Evolutionary conservation across 2,113 vertebrate genomes (phyloP).

Genomic region (Seriola dumerili): DNA sequence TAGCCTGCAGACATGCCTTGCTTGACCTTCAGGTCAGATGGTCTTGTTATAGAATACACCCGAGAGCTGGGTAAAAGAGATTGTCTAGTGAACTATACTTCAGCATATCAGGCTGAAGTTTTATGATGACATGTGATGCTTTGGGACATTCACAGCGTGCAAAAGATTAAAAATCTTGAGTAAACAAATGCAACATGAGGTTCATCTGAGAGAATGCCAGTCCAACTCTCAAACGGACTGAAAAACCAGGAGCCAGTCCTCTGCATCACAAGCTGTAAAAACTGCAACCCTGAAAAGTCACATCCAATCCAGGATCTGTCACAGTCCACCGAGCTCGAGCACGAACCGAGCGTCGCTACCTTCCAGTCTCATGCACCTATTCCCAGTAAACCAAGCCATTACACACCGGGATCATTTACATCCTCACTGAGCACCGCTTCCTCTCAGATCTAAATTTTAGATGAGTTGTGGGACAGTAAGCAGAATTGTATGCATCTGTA

Average conservation of each 20-base stretch:
- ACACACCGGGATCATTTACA: constrained; percentile 23
- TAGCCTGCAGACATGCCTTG: neutral
- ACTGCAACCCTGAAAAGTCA: constrained; percentile 21
- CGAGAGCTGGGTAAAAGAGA: constrained; percentile 7
- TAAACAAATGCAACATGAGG: neutral
- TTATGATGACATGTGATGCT: constrained; percentile 9
- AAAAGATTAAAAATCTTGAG: neutral
- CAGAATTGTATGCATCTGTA: constrained; percentile 9
- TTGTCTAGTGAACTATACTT: constrained; percentile 3
- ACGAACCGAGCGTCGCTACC: constrained; percentile 17
- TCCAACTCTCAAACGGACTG: neutral
- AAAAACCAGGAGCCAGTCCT: constrained; percentile 18
- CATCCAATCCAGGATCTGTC: constrained; percentile 50
- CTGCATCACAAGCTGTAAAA: constrained; percentile 42
- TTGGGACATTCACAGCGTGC: neutral
- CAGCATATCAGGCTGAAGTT: neutral
- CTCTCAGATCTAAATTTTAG: neutral
- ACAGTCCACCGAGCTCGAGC: constrained; percentile 21
- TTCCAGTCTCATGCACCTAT: constrained; percentile 27
- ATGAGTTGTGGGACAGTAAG: constrained; percentile 1
- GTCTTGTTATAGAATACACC: constrained; percentile 20
- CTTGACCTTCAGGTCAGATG: constrained; percentile 16
- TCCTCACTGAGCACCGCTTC: constrained; percentile 6
- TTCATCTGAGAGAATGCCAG: neutral
- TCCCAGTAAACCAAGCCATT: constrained; percentile 22